These are phyloP conservation scores for Macrochelys suwanniensis DNA, from an alignment of 2,797 vertebrate genomes.

Conservation along the genomic window DNA sequence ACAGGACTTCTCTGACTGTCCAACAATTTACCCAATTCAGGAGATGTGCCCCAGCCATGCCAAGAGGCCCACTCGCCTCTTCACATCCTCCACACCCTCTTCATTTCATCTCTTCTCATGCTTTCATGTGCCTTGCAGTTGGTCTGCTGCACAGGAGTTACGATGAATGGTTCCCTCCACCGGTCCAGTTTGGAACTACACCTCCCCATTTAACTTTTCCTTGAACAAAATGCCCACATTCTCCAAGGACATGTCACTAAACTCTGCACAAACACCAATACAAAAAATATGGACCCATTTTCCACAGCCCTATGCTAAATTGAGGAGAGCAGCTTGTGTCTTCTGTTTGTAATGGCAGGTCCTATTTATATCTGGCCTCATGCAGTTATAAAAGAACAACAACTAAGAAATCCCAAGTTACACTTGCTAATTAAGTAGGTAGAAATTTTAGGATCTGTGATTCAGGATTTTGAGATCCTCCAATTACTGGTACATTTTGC, in stretches of 20 bases:
- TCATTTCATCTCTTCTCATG: no score
- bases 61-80: no score
- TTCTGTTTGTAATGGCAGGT: conserved; percentile 41
- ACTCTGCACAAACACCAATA: conserved; percentile 6
- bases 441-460: neutral
- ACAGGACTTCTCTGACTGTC: no score
- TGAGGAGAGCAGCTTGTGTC: conserved; percentile 8
- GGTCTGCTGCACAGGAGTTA: neutral
- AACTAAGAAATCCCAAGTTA: conserved; percentile 15
- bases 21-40: no score
- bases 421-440: conserved; percentile 27
- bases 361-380: neutral
- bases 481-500: neutral
- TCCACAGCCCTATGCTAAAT: neutral
- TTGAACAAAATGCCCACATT: neutral
- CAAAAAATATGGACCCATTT: conserved; percentile 6
- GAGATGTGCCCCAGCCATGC: no score
- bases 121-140: no score
- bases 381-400: conserved; percentile 40
- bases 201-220: neutral
- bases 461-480: neutral
- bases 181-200: neutral
- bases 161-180: neutral
- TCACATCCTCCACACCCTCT: no score
- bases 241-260: neutral